Evolutionary conservation across 2,888 invertebrate genomes (phyloP).

Genomic region (Abscondita cerata): DNA sequence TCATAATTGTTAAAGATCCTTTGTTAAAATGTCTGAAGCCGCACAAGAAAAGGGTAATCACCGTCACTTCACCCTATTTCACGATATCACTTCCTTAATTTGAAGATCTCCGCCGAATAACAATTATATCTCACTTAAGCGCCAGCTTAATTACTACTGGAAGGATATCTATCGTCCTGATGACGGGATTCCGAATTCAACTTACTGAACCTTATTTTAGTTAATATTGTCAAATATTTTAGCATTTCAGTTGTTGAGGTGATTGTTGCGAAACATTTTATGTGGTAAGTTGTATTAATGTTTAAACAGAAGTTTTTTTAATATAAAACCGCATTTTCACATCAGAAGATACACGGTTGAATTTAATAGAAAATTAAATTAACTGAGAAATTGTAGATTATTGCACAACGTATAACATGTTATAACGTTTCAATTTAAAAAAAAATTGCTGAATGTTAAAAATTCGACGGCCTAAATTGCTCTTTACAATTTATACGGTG

Average conservation of each 20-base stretch:
- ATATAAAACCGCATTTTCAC: neutral
- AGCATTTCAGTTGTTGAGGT: neutral
- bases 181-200: constrained; percentile 15
- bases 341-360: neutral
- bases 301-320: neutral
- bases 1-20: constrained; percentile 32
- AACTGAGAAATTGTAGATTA: too few relatives aligned
- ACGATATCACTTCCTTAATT: constrained; percentile 35
- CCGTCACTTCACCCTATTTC: constrained; percentile 27
- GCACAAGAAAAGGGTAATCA: constrained; percentile 31
- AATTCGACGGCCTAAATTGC: too few relatives aligned
- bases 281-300: neutral
- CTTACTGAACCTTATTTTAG: neutral
- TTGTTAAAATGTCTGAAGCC: constrained; percentile 32
- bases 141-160: constrained; percentile 43
- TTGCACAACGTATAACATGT: too few relatives aligned
- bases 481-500: too few relatives aligned
- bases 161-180: constrained; percentile 28
- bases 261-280: neutral
- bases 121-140: constrained; percentile 44
- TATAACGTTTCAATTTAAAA: too few relatives aligned
- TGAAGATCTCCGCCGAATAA: constrained; percentile 40
- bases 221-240: constrained; percentile 1
- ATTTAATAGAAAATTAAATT: too few relatives aligned
- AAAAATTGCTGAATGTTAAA: too few relatives aligned